These are phyloP conservation scores for Dendroctonus ponderosae DNA, from an alignment of 1,140 invertebrate species.

Conservation along the genomic window DNA sequence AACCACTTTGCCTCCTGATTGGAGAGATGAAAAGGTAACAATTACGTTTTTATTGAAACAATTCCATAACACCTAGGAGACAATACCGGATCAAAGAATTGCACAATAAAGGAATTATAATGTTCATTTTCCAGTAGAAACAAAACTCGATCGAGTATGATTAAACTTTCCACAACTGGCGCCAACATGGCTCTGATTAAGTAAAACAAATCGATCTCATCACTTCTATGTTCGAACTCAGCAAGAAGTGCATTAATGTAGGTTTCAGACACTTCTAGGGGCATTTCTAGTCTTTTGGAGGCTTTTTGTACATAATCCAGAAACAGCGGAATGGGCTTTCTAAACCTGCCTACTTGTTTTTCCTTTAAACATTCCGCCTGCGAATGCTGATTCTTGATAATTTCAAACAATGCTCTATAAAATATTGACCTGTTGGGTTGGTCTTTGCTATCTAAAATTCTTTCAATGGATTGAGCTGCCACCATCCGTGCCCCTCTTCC, in stretches of 20 bases:
- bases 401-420: conserved; percentile 73
- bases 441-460: conserved; percentile 59
- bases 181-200: conserved; percentile 76
- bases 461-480: conserved; percentile 72
- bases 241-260: conserved; percentile 52
- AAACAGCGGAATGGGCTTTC: conserved; percentile 60
- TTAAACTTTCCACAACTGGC: conserved; percentile 79
- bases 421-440: conserved; percentile 63
- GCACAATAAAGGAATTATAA: conserved; percentile 63
- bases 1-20: conserved; percentile 59
- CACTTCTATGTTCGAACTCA: conserved; percentile 54
- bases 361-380: conserved; percentile 49
- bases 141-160: conserved; percentile 80
- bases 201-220: conserved; percentile 77
- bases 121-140: conserved; percentile 72
- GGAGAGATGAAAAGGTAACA: conserved; percentile 63
- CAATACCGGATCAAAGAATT: conserved; percentile 72
- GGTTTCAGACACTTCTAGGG: conserved; percentile 44
- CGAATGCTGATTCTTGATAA: conserved; percentile 53
- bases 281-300: conserved; percentile 55
- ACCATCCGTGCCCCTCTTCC: conserved; percentile 81
- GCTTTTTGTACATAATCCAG: conserved; percentile 65
- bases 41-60: conserved; percentile 55
- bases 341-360: conserved; percentile 53
- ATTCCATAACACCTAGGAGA: conserved; percentile 77